Conservation (phyloP, 2,113 vertebrate genomes). For the Ophthalmolycus amberensis region DNA sequence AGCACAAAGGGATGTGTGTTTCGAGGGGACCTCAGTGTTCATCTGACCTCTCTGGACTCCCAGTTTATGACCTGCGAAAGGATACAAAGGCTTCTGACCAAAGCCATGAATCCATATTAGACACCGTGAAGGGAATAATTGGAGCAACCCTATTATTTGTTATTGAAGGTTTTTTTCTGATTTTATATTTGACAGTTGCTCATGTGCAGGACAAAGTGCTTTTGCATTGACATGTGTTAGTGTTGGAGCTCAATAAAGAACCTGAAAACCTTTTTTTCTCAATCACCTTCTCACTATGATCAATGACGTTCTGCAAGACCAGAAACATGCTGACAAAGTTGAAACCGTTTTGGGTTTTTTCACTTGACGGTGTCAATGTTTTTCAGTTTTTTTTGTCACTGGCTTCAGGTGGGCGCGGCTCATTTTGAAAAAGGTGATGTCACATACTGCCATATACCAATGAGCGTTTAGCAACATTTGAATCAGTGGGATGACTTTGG, state of each 20-base stretch:
- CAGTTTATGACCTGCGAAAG: slow-evolving; percentile 67
- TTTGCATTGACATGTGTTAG: slow-evolving; percentile 5
- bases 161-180: slow-evolving; percentile 38
- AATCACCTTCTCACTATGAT: background rate
- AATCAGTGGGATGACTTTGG: background rate
- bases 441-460: background rate
- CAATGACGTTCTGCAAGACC: background rate
- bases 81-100: slow-evolving; percentile 56
- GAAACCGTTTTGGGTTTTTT: background rate
- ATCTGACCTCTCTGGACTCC: slow-evolving; percentile 62
- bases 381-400: background rate
- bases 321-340: background rate
- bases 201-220: slow-evolving; percentile 19
- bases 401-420: background rate
- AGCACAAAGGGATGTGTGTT: slow-evolving; percentile 14
- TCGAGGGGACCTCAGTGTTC: slow-evolving; percentile 53
- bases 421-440: background rate
- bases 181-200: slow-evolving; percentile 25
- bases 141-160: slow-evolving; percentile 44
- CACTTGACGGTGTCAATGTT: background rate
- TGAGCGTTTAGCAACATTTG: background rate
- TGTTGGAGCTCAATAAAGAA: background rate
- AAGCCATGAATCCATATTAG: slow-evolving; percentile 74
- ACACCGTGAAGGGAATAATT: slow-evolving; percentile 51
- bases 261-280: background rate